Evolutionary conservation across 2,888 invertebrate genomes (phyloP).

Genomic region (Panopea generosa): DNA sequence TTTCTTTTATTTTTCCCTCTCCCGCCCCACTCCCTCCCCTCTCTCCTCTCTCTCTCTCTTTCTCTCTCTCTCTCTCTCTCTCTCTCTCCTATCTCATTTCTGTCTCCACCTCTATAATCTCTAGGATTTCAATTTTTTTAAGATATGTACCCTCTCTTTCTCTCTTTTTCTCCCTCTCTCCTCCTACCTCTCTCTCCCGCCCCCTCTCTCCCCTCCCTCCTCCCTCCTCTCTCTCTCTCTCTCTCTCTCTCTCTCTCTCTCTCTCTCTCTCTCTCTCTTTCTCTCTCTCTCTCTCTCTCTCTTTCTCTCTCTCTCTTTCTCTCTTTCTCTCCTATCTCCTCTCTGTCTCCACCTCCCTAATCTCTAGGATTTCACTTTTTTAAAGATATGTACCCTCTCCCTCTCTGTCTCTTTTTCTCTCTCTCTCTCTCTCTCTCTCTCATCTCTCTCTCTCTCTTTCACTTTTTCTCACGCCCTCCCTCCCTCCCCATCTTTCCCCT

Average conservation of each 20-base stretch:
- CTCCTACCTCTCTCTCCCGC: no score
- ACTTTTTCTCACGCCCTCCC: no score
- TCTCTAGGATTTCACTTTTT: no score
- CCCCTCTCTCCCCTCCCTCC: not conserved
- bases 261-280: constrained; percentile 2
- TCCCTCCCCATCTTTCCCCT: no score
- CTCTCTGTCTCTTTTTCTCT: not conserved
- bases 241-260: constrained; percentile 3
- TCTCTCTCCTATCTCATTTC: not conserved
- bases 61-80: constrained; percentile 3
- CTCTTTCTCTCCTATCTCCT: not conserved
- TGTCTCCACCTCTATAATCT: no score
- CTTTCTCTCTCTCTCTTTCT: constrained; percentile 11
- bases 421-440: not conserved
- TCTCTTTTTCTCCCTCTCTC: not conserved
- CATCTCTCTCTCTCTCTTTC: no score
- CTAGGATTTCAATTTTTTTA: no score
- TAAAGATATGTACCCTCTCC: no score
- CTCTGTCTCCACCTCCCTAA: no score
- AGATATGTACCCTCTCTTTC: no score
- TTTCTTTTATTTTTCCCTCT: no score
- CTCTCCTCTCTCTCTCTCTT: constrained; percentile 1
- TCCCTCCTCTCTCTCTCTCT: not conserved
- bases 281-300: constrained; percentile 3
- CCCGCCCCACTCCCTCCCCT: no score